A percentile compares a stretch with the other conserved stretches of the same genome.
These are phyloP conservation scores for Adelosebastes latens DNA, from an alignment of 2,797 vertebrate species.

Conservation along the genomic window DNA sequence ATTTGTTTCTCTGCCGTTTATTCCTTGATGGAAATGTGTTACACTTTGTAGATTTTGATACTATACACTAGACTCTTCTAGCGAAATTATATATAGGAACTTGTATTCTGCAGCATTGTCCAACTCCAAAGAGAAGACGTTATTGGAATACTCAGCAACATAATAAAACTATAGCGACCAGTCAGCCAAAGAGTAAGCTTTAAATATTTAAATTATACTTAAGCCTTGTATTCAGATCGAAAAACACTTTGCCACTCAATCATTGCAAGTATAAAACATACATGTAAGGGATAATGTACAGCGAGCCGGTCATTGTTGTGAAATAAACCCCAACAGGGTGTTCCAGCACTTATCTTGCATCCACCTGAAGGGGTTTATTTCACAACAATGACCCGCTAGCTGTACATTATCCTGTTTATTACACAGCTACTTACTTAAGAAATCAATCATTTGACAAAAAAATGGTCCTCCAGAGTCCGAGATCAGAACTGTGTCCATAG, in stretches of 20 bases:
- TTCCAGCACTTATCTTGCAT: too few relatives aligned
- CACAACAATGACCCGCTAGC: too few relatives aligned
- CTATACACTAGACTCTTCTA: neutral
- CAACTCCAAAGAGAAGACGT: slow-evolving; percentile 47
- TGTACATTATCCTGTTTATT: too few relatives aligned
- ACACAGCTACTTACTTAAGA: too few relatives aligned
- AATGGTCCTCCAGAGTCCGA: too few relatives aligned
- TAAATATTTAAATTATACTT: slow-evolving; percentile 13
- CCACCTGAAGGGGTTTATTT: too few relatives aligned
- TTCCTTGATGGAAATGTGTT: slow-evolving; percentile 37
- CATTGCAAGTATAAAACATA: neutral
- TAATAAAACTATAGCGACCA: slow-evolving; percentile 15
- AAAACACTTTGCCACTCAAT: neutral
- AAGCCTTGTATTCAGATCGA: neutral
- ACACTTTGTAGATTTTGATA: slow-evolving; percentile 45
- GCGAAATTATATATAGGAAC: neutral
- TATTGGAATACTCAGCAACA: neutral
- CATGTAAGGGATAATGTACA: neutral
- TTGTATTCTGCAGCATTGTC: slow-evolving; percentile 12
- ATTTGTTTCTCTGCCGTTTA: slow-evolving; percentile 34
- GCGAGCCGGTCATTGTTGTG: too few relatives aligned
- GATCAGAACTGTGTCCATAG: too few relatives aligned
- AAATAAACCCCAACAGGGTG: too few relatives aligned
- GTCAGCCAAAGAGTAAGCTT: slow-evolving; percentile 66
- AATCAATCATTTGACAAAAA: too few relatives aligned